Evolutionary conservation across 2,888 invertebrate species (phyloP).

Genomic region (Harpagoxenus sublaevis): DNA sequence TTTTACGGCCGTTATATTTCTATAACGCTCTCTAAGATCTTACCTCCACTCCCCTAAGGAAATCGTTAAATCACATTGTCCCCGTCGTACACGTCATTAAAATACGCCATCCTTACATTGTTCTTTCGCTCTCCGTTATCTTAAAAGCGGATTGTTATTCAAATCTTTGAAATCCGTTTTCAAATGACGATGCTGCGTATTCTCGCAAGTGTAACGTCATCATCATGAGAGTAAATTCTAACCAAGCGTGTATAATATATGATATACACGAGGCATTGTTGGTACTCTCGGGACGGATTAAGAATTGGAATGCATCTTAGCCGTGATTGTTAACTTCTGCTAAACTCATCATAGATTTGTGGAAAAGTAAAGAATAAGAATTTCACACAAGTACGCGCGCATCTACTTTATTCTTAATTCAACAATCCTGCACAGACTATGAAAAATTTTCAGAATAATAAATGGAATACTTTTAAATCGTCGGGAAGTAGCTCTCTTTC

Average conservation of each 20-base stretch:
- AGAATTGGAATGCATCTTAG: not conserved
- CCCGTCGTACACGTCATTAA: constrained; percentile 20
- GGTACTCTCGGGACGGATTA: not conserved
- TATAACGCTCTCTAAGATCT: constrained; percentile 14
- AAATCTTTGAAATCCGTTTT: not conserved
- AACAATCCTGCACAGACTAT: not conserved
- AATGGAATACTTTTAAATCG: constrained; percentile 16
- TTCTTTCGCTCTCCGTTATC: not conserved
- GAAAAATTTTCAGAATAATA: not conserved
- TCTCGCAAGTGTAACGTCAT: not conserved
- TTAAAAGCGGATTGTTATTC: not conserved
- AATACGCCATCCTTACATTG: constrained; percentile 17
- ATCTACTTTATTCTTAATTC: not conserved
- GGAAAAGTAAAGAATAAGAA: no score
- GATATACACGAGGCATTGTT: not conserved
- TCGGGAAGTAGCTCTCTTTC: not conserved
- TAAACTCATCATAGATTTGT: no score
- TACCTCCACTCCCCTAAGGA: not conserved
- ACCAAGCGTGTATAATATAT: not conserved
- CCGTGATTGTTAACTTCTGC: not conserved
- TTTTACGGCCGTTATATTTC: constrained; percentile 43
- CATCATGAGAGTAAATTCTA: not conserved
- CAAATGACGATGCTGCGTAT: not conserved
- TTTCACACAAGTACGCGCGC: no score
- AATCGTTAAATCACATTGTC: constrained; percentile 47